Evolutionary conservation across 1,140 invertebrate genomes (phyloP), one percentile per base, ranked within the genome.

Genomic region (Nebria ingens): DNA sequence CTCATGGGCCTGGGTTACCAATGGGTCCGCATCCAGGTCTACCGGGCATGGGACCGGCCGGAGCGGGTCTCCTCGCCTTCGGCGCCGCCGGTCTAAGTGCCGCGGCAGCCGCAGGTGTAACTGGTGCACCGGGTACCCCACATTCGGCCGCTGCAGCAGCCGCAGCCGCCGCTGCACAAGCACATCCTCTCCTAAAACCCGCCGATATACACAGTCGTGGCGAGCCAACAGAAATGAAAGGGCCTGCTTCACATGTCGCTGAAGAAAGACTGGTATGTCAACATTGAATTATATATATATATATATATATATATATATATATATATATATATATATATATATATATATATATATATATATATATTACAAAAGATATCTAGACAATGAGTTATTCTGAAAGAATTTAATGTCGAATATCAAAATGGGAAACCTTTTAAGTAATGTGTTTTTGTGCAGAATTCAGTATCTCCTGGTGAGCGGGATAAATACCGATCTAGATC

Each of bases 401-500:
- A n/a, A n/a, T n/a, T n/a, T n/a, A n/a, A n/a, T n/a, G n/a, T n/a
- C n/a, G n/a, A n/a, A n/a, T n/a, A n/a, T n/a, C n/a, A n/a, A n/a
- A n/a, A n/a, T n/a, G n/a, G n/a, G n/a, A n/a, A n/a, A n/a, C n/a
- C n/a, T n/a, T n/a, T n/a, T n/a, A n/a, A n/a, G n/a, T n/a, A n/a
- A n/a, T n/a, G n/a, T n/a, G n/a, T n/a, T n/a, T n/a, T n/a, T n/a
- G n/a, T 80, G 19, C 80, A 92, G 89, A 90, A 86, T 73, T 92
- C 89, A 58, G 88, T 92, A 73, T 92, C 89, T 6, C 89, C 89
- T 1, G 86, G 83, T 38, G 89, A 92, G 62, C 78, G 87, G 62
- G 88, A 92, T 71, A 91, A 91, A 68, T 90, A 89, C 68, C 77
- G 88, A 66, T 81, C 84, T 51, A 73, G 83, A 66, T 86, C 84